Base-by-base conservation (phyloP, 2,113 vertebrate genomes). In the Sinocyclocheilus maitianheensis region DNA sequence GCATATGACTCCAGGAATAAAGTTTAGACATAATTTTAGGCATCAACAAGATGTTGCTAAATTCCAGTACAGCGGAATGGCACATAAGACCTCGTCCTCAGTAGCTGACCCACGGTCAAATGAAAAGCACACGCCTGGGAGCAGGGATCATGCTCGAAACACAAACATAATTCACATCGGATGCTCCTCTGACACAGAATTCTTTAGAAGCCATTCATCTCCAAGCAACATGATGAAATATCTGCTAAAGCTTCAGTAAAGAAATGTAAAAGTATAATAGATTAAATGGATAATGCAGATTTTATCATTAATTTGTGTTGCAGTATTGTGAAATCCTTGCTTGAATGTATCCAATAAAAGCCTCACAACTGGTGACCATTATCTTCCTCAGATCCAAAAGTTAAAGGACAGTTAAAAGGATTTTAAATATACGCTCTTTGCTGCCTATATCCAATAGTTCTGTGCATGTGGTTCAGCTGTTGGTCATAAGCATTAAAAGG, bases 121-220 rank as follows among this genome's bases (percentile, higher is more conserved):
- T 4, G 14, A 58, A 37, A 78, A 78, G 51, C 76, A 34, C 48
- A 55, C 26, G 26, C 53, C 76, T 78, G 76, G 51, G 48, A 78
- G 51, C 16, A 78, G 51, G 76, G 30, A 37, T 78, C 24, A 58
- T 34, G 82, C 9, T 55, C 3, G 43, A 78, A 46, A 65, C 58
- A 77, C 55, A 63, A 62, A 34, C 58, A 65, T 37, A 26, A 77
- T 22, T 30, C 58, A 67, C 60, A 24, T 2, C n/a, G 12, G 5
- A 48, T 43, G 71, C 37, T 43, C 53, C 7, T 71, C 11, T 78
- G 51, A 55, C 51, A 26, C 14, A 34, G 51, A 78, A 58, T 26
- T 58, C 14, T 55, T 78, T 34, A 34, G 34, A 78, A 78, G 16
- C 16, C 26, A 76, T 48, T 75, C 26, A 12, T 58, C 76, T 58